These are phyloP conservation scores for Sphinx pinastri DNA, from an alignment of 2,888 invertebrate species.

Conservation along the genomic window DNA sequence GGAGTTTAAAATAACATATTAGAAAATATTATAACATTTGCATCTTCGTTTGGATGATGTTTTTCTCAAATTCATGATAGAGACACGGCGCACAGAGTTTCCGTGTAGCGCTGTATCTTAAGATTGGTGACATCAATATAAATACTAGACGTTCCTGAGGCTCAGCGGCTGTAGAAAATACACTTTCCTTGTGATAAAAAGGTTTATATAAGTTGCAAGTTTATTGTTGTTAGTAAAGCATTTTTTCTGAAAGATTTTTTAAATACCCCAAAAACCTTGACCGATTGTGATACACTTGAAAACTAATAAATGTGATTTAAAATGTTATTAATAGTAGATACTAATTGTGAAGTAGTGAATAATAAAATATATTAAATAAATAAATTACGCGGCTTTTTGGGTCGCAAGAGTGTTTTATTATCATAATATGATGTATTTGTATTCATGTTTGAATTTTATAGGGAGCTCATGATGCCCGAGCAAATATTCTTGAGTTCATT, in stretches of 20 bases:
- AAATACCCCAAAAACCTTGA: slow-evolving; percentile 5
- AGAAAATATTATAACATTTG: too few relatives aligned
- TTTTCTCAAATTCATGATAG: too few relatives aligned
- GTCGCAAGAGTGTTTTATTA: slow-evolving; percentile 17
- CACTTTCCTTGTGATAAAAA: too few relatives aligned
- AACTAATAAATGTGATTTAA: slow-evolving; percentile 21
- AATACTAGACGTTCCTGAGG: too few relatives aligned
- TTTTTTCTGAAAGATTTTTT: too few relatives aligned
- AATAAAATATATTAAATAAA: slow-evolving; percentile 8
- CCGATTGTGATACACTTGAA: neutral
- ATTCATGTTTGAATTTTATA: slow-evolving; percentile 4
- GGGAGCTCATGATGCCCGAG: slow-evolving; percentile 19
- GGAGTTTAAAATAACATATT: too few relatives aligned
- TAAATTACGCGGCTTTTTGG: neutral
- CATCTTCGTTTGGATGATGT: too few relatives aligned
- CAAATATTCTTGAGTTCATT: neutral
- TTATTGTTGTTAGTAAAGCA: too few relatives aligned
- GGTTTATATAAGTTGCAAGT: neutral
- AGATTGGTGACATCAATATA: too few relatives aligned
- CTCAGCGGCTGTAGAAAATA: too few relatives aligned
- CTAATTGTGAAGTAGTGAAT: slow-evolving; percentile 17
- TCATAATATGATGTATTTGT: neutral
- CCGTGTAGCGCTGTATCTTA: too few relatives aligned
- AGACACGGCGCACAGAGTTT: too few relatives aligned
- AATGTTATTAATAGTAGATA: slow-evolving; percentile 15